Conservation (phyloP, 2,888 invertebrate genomes). For the Mantis religiosa region DNA sequence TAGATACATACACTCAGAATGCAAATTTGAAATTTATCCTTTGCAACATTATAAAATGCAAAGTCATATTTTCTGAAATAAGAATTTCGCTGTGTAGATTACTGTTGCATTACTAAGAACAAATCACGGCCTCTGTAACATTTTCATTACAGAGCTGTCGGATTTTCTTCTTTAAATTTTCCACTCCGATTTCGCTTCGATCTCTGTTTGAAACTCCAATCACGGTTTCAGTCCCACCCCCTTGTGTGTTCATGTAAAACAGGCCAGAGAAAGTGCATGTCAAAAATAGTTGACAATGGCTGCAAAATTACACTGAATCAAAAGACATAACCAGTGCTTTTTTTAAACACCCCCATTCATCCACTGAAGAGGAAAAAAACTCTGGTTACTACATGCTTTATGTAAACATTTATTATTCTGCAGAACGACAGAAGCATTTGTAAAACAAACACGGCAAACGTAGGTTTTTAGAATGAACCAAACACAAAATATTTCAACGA, state of each 20-base stretch:
- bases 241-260: not conserved
- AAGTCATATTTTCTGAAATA: no score
- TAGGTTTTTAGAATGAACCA: not conserved
- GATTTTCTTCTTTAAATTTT: not conserved
- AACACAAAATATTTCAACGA: not conserved
- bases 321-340: not conserved
- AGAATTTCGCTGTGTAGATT: no score
- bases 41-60: no score
- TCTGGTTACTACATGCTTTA: not conserved
- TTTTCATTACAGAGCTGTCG: not conserved
- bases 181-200: not conserved
- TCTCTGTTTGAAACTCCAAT: not conserved
- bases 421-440: not conserved
- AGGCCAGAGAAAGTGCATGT: not conserved
- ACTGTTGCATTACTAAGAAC: not conserved
- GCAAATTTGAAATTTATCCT: no score
- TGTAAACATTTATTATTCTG: not conserved
- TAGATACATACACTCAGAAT: no score
- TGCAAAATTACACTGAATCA: not conserved
- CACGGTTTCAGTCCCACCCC: not conserved
- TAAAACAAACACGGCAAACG: not conserved
- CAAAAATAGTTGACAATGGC: not conserved
- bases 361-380: not conserved
- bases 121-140: not conserved
- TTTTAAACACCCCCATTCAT: not conserved